Evolutionary conservation across 1,140 invertebrate species (phyloP), one percentile per base, ranked within the genome.

Genomic region (Halictus rubicundus): DNA sequence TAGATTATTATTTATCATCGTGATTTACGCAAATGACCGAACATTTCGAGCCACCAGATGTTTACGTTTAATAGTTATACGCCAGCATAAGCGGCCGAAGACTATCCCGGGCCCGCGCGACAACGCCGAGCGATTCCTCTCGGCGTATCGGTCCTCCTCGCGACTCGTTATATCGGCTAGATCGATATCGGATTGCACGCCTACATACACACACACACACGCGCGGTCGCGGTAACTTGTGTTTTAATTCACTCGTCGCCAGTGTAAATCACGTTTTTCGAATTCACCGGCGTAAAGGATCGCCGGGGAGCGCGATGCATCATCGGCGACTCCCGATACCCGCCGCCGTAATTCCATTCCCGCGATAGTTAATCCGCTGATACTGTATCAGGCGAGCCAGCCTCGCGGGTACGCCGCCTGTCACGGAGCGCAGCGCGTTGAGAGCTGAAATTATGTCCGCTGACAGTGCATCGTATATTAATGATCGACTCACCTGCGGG

Each of bases 1-100:
- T 83, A 87, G 85, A 87, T 87, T 87, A 87, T 87, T 87, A 87
- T 87, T 87, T 86, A 87, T 86, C 85, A 86, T 86, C 81, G 78
- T 86, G 85, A 87, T 87, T 87, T 87, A 87, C 85, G 80, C 85
- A 86, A 87, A 87, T 87, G 84, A 87, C 82, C 78, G 78, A 87
- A 87, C 84, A 81, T 86, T 87, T 86, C 79, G 71, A 77, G 85
- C 81, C 85, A 87, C 85, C 85, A 87, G 85, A 87, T 86, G 85
- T 86, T 86, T 75, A 76, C 76, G 77, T 86, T 83, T 87, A 86
- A 86, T 86, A 83, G 84, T 86, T 77, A 73, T 39, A 76, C 66
- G 54, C 63, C 68, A 42, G 61, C 12, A 14, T 14, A 16, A 46
- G 14, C 42, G 42, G 10, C 42, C 42, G 12, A 12, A 49, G 14